These are phyloP conservation scores for Channallabes apus DNA, from an alignment of 2,797 vertebrate species.

Conservation along the genomic window DNA sequence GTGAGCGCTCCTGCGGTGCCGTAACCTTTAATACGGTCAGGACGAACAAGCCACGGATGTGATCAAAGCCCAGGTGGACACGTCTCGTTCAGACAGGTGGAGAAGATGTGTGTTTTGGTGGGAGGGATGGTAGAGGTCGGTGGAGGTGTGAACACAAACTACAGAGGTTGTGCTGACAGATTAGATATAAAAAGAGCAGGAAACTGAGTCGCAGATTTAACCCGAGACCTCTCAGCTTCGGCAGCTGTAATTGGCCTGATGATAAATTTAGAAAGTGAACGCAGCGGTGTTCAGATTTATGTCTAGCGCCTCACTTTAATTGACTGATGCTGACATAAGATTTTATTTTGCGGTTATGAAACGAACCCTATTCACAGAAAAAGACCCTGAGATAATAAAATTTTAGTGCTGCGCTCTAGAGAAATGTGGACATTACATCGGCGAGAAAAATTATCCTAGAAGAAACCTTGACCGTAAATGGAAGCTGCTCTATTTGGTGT, in stretches of 20 bases:
- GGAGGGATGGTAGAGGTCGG: conserved; percentile 6
- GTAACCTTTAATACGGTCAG: conserved; percentile 46
- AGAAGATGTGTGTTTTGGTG: not conserved
- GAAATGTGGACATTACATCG: not conserved
- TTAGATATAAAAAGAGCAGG: conserved; percentile 33
- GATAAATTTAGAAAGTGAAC: conserved; percentile 10
- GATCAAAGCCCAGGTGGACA: conserved; percentile 44
- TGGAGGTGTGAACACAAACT: conserved; percentile 1
- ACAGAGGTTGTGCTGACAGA: conserved; percentile 16
- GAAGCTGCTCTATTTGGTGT: too few species aligned
- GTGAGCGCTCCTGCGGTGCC: conserved; percentile 37
- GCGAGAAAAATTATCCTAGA: not conserved
- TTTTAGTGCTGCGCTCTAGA: not conserved
- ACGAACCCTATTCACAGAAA: not conserved
- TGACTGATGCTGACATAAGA: not conserved
- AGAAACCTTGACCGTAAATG: not conserved
- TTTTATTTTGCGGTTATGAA: not conserved
- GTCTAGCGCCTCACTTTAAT: not conserved
- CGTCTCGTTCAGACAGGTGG: conserved; percentile 32
- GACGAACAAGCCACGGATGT: conserved; percentile 23
- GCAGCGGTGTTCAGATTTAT: not conserved
- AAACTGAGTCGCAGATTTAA: not conserved
- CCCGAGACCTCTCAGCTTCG: not conserved
- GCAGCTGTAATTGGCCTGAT: not conserved
- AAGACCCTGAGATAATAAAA: not conserved